Conservation (phyloP, 2,888 invertebrate species). For the Lomographa bimaculata region DNA sequence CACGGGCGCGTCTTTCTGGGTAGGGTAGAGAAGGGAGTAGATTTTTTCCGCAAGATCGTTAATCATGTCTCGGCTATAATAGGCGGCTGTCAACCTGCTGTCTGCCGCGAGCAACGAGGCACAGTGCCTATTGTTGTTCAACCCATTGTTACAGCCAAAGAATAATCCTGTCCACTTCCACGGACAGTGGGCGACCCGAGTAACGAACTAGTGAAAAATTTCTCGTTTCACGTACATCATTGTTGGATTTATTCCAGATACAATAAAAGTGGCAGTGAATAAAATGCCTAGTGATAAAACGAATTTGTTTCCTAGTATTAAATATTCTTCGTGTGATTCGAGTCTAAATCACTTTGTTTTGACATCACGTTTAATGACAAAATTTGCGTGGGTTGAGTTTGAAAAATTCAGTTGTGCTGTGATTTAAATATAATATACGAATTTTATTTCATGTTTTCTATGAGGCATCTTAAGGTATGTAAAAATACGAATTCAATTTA, state of each 20-base stretch:
- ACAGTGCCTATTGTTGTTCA: constrained; percentile 35
- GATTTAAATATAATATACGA: too few species aligned
- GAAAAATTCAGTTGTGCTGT: too few species aligned
- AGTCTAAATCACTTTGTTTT: constrained; percentile 2
- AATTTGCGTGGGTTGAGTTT: too few species aligned
- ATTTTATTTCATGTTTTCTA: too few species aligned
- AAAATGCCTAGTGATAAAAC: constrained; percentile 3
- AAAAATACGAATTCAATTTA: too few species aligned
- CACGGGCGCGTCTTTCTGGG: too few species aligned
- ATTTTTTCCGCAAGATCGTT: constrained; percentile 42
- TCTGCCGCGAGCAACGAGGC: constrained; percentile 32
- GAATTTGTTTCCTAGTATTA: constrained; percentile 16
- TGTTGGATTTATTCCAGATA: constrained; percentile 24
- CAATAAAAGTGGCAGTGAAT: constrained; percentile 15
- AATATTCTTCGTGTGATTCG: constrained; percentile 2
- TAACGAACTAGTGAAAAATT: constrained; percentile 17
- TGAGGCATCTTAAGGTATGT: too few species aligned
- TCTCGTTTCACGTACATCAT: constrained; percentile 13
- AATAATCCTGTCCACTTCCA: constrained; percentile 34
- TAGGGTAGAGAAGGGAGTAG: constrained; percentile 21
- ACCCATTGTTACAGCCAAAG: constrained; percentile 37
- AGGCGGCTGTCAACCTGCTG: constrained; percentile 49
- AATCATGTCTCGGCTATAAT: constrained; percentile 48
- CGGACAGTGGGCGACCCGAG: neutral
- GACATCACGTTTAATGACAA: neutral